Evolutionary conservation across 92 coral and sea anemone species (phyloP).

Genomic region (Phenganax marumi): DNA sequence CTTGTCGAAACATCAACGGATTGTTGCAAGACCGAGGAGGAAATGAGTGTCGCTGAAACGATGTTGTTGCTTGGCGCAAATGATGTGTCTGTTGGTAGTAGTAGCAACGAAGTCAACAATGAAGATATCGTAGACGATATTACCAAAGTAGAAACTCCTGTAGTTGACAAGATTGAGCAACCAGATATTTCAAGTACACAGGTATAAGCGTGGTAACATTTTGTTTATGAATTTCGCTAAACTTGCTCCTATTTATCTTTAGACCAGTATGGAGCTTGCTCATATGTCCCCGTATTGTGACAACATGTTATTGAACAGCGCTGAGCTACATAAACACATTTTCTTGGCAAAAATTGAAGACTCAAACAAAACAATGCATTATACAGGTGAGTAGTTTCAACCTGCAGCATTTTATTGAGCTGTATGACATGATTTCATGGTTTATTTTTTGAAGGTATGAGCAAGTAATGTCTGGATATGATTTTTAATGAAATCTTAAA

Average conservation of each 20-base stretch:
- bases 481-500: background rate
- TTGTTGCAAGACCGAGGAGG: background rate
- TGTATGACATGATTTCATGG: background rate
- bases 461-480: background rate
- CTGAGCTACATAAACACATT: background rate
- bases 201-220: too few species aligned
- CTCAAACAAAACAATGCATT: slow-evolving; percentile 10
- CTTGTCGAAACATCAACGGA: background rate
- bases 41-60: background rate
- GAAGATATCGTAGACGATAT: background rate
- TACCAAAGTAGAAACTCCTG: too few species aligned
- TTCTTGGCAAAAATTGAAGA: slow-evolving; percentile 3
- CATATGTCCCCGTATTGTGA: background rate
- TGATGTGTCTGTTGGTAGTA: too few species aligned
- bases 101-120: background rate
- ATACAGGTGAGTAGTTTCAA: background rate
- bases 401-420: too few species aligned
- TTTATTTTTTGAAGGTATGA: background rate
- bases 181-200: too few species aligned
- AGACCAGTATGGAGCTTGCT: too few species aligned
- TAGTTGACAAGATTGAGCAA: too few species aligned
- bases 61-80: background rate
- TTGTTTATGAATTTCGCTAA: too few species aligned
- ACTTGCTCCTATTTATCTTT: too few species aligned
- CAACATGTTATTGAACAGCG: background rate